Evolutionary conservation across 2,888 invertebrate species (phyloP).

Genomic region (Rhagophthalmus giganteus): DNA sequence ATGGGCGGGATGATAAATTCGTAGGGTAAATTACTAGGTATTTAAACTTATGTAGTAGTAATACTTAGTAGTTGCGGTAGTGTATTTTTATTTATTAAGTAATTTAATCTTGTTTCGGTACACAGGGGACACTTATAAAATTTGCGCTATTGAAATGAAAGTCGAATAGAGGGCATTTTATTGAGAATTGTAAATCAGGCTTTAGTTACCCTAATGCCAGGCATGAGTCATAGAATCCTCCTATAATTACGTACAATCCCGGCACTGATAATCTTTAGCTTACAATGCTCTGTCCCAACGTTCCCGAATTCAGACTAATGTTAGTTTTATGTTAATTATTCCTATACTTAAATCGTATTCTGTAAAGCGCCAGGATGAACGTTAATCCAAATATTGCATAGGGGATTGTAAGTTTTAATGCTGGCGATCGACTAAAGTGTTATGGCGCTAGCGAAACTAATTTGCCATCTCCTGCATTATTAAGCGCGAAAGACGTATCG

Average conservation of each 20-base stretch:
- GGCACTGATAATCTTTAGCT: slow-evolving; percentile 44
- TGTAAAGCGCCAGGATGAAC: slow-evolving; percentile 41
- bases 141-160: slow-evolving; percentile 32
- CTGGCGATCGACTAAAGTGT: slow-evolving; percentile 23
- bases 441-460: slow-evolving; percentile 17
- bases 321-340: slow-evolving; percentile 49
- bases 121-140: slow-evolving; percentile 26
- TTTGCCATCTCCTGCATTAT: slow-evolving; percentile 26
- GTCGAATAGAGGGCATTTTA: slow-evolving; percentile 25
- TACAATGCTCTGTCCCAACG: slow-evolving; percentile 37
- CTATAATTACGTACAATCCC: slow-evolving; percentile 45
- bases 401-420: slow-evolving; percentile 39
- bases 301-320: slow-evolving; percentile 45
- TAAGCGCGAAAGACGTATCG: too few species aligned
- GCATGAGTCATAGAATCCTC: slow-evolving; percentile 39
- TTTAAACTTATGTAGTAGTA: too few species aligned
- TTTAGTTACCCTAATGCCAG: slow-evolving; percentile 34
- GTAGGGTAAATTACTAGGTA: slow-evolving; percentile 20
- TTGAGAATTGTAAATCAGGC: slow-evolving; percentile 38
- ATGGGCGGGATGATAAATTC: slow-evolving; percentile 11
- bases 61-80: slow-evolving; percentile 21
- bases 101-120: slow-evolving; percentile 28
- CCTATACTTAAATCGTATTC: slow-evolving; percentile 41
- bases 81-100: slow-evolving; percentile 27
- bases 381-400: slow-evolving; percentile 42